These are phyloP conservation scores for Falco concolor DNA, from an alignment of 2,797 vertebrate genomes.

Conservation along the genomic window DNA sequence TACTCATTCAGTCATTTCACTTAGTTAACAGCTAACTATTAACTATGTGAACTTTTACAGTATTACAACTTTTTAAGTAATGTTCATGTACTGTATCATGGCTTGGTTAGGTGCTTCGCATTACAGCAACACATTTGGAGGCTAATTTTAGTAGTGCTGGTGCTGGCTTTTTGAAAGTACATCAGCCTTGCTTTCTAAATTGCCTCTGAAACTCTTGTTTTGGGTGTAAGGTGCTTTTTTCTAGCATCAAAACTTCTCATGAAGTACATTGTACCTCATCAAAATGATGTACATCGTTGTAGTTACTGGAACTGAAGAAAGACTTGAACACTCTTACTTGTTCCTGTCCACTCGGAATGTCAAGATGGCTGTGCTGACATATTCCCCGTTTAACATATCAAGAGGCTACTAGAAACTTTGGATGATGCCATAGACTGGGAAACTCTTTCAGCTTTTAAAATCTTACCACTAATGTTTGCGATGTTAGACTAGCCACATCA, in stretches of 20 bases:
- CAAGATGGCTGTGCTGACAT: accelerated
- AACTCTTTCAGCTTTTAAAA: neutral
- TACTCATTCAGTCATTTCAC: neutral
- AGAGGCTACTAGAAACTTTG: neutral
- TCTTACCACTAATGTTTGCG: accelerated
- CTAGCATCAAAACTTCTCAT: neutral
- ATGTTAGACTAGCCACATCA: neutral
- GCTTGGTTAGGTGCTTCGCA: neutral
- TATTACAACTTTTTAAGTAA: accelerated
- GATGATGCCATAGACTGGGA: neutral
- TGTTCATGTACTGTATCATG: accelerated
- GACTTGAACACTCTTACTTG: neutral
- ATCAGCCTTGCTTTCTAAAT: neutral
- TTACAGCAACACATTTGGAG: neutral
- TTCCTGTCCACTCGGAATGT: neutral
- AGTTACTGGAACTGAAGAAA: neutral
- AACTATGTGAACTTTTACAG: neutral
- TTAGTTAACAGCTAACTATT: neutral
- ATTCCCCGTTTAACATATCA: neutral
- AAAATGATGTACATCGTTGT: no score
- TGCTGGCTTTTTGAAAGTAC: neutral
- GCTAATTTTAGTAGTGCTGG: neutral
- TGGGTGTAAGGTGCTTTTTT: neutral
- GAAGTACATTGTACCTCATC: neutral
- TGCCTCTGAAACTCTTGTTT: neutral